Percentiles rank a stretch among this genome's conserved stretches.
Conservation (phyloP, 2,113 vertebrate genomes). For the Phocoena phocoena region DNA sequence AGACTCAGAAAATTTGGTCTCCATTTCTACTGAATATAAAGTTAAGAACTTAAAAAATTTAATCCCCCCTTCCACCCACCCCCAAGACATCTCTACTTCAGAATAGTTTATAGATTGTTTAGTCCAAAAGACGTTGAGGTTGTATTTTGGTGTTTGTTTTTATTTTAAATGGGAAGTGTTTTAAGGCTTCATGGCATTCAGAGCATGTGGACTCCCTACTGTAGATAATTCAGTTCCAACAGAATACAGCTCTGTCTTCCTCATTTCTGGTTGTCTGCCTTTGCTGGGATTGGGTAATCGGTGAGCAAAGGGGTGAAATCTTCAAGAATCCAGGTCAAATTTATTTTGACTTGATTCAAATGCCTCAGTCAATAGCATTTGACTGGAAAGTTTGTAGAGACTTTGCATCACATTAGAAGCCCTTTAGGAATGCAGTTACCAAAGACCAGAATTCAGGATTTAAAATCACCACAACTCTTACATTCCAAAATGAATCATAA, state of each 20-base stretch:
- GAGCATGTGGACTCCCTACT: neutral
- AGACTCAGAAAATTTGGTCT: neutral
- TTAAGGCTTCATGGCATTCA: neutral
- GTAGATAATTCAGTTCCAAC: neutral
- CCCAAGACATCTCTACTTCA: neutral
- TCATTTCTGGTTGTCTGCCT: neutral
- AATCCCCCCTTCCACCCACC: neutral
- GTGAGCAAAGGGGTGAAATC: neutral
- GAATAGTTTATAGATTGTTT: neutral
- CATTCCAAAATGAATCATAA: neutral
- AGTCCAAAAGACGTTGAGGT: neutral
- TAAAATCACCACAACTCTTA: constrained; percentile 19
- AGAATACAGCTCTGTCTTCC: neutral
- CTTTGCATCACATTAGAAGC: neutral
- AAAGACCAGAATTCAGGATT: neutral
- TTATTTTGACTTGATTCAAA: constrained; percentile 1
- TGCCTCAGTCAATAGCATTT: neutral
- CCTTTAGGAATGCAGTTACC: neutral
- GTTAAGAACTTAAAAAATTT: neutral
- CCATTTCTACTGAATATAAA: neutral
- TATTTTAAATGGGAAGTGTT: neutral
- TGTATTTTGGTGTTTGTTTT: neutral
- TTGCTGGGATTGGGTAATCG: neutral
- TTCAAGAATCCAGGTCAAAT: neutral
- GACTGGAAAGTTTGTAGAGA: neutral